A percentile compares a stretch with the other conserved stretches of the same genome.
Evolutionary conservation across 2,888 invertebrate genomes (phyloP).

Genomic region (Hypsopygia costalis): DNA sequence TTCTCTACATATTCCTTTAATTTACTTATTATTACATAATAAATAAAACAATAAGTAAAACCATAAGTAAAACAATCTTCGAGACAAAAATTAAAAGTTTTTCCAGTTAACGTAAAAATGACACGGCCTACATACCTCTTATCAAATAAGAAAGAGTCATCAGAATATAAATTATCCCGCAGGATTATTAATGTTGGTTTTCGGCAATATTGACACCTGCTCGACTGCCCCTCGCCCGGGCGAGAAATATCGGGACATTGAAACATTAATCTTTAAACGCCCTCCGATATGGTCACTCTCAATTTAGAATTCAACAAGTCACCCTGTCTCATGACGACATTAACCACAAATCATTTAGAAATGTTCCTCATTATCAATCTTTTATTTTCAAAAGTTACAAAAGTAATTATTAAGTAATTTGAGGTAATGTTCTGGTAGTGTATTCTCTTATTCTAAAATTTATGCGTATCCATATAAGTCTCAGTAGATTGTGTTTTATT

Average conservation of each 20-base stretch:
- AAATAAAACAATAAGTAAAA: no score
- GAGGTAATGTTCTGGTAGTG: no score
- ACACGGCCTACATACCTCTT: constrained; percentile 8
- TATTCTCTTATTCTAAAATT: no score
- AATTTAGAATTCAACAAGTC: constrained; percentile 6
- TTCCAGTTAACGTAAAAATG: neutral
- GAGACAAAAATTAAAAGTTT: no score
- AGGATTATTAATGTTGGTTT: constrained; percentile 35
- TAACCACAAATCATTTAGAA: neutral
- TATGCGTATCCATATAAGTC: no score
- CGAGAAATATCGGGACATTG: constrained; percentile 10
- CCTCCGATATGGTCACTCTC: constrained; percentile 8
- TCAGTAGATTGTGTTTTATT: no score
- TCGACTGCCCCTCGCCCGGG: constrained; percentile 12
- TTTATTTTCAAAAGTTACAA: no score
- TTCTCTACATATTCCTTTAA: no score
- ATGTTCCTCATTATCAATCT: neutral
- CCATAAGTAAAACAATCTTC: no score
- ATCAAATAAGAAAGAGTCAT: constrained; percentile 26
- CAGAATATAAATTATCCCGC: constrained; percentile 30
- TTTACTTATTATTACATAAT: no score
- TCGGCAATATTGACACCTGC: constrained; percentile 34
- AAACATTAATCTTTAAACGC: constrained; percentile 19
- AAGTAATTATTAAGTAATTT: no score
- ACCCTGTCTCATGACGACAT: neutral